Base-by-base conservation (phyloP, 53 echinoderm and acorn worm species). In the Hippasteria phrygiana region DNA sequence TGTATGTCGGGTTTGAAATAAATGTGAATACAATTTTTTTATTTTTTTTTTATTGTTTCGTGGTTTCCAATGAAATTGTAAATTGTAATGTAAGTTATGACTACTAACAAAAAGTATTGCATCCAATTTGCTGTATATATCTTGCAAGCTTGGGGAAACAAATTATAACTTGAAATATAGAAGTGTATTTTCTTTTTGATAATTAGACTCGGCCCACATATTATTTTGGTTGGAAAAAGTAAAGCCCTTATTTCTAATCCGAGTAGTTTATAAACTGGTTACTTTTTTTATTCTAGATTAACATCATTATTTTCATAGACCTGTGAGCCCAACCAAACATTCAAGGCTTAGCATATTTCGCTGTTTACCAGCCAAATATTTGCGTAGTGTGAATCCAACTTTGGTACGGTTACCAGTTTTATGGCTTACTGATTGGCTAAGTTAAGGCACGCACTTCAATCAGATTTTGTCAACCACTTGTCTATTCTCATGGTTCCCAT, bases 21-120 rank as follows among this genome's bases (percentile, higher is more conserved):
- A 69, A 45, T 85, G 85, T 85, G 85, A 85, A 85, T 85, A 85
- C 43, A 70, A n/a, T n/a, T 41, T 43, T 71, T 85, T 85, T 85
- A 85, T 85, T 85, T 85, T 71, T 85, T 85, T 85, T 85, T 85
- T 69, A 85, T 85, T 85, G 51, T 38, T 78, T 55, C 24, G 22
- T 71, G 38, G 85, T 85, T 85, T 34, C 32, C 35, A 69, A 43
- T 66, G 47, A 34, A 67, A 14, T 71, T 85, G 85, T 85, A 71
- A 69, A 71, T 85, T 85, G 71, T 50, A 85, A 80, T n/a, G n/a
- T n/a, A n/a, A 31, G 77, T 77, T 77, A 46, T 22, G 36, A 59
- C 67, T 20, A 83, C 67, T 83, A 83, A 83, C 46, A 42, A 42
- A 83, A 54, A 17, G 46, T 64, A 83, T 81, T 79, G 62, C 62